Evolutionary conservation across 1,140 invertebrate species (phyloP).

Genomic region (Eubasilissa regina): DNA sequence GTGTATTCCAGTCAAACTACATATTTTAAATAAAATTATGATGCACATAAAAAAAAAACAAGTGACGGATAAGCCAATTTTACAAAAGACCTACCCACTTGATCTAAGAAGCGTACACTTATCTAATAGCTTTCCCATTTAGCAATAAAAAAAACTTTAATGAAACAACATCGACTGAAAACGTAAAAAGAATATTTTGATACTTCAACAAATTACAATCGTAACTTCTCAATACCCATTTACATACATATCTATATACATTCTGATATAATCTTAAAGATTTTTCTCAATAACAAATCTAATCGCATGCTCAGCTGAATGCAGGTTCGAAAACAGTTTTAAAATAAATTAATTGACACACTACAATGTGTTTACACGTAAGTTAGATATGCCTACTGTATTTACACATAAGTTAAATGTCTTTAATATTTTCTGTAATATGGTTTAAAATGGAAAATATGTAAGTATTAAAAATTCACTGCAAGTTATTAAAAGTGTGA

Average conservation of each 20-base stretch:
- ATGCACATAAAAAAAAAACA: too few species aligned
- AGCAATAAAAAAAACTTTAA: not conserved
- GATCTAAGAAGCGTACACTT: slow-evolving; percentile 4
- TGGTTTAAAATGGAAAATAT: too few species aligned
- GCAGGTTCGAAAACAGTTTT: too few species aligned
- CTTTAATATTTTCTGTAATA: too few species aligned
- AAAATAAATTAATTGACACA: too few species aligned
- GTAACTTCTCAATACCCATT: slow-evolving; percentile 5
- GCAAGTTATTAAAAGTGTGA: too few species aligned
- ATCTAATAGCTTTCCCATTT: slow-evolving; percentile 18
- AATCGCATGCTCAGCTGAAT: not conserved
- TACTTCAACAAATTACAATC: not conserved
- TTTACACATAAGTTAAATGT: too few species aligned
- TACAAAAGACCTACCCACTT: slow-evolving; percentile 5
- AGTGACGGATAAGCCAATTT: not conserved
- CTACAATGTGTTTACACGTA: too few species aligned
- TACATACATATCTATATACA: slow-evolving; percentile 31
- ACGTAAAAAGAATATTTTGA: not conserved
- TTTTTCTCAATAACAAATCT: slow-evolving; percentile 20
- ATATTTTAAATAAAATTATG: too few species aligned
- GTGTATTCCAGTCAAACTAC: too few species aligned
- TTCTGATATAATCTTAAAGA: slow-evolving; percentile 17
- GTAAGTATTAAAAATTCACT: too few species aligned
- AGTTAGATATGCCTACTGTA: too few species aligned
- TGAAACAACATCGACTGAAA: slow-evolving; percentile 21